Percentiles rank a stretch among this genome's conserved stretches.
Evolutionary conservation across 2,113 vertebrate genomes (phyloP).

Genomic region (Phalacrocorax aristotelis): DNA sequence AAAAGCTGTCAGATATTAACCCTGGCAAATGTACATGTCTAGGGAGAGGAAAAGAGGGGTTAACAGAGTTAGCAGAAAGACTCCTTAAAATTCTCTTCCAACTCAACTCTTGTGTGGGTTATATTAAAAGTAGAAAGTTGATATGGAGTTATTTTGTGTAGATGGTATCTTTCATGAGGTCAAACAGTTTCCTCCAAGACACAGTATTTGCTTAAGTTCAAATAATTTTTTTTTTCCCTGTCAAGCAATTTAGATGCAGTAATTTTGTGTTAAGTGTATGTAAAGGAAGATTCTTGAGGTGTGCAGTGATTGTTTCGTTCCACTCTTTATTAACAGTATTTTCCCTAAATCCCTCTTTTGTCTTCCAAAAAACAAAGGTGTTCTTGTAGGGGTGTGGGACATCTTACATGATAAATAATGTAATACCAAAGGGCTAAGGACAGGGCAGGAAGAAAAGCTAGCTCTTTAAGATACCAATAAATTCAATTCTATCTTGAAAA

Average conservation of each 20-base stretch:
- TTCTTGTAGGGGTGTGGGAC: background rate
- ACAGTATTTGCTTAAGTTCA: background rate
- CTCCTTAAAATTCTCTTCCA: background rate
- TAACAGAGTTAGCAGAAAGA: background rate
- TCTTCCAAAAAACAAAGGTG: slow-evolving; percentile 34
- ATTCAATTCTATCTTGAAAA: slow-evolving; percentile 47
- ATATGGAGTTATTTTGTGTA: background rate
- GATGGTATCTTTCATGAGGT: slow-evolving; percentile 27
- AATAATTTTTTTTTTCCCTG: background rate
- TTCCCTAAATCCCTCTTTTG: background rate
- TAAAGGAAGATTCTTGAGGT: slow-evolving; percentile 53
- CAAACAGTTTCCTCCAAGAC: background rate
- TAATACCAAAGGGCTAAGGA: background rate
- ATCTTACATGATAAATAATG: slow-evolving; percentile 46
- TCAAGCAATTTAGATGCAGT: slow-evolving; percentile 3
- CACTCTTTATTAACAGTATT: slow-evolving; percentile 35
- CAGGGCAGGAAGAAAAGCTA: slow-evolving; percentile 6
- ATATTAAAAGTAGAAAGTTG: background rate
- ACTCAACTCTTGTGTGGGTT: background rate
- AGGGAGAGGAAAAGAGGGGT: background rate
- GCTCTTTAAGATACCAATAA: slow-evolving; percentile 10
- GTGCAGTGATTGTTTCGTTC: slow-evolving; percentile 51
- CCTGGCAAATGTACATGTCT: background rate
- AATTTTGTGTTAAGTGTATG: slow-evolving; percentile 54
- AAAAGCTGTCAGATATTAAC: background rate